Evolutionary conservation across 2,113 vertebrate species (phyloP), one percentile per base, ranked within the genome.

Genomic region (Microtus oregoni): DNA sequence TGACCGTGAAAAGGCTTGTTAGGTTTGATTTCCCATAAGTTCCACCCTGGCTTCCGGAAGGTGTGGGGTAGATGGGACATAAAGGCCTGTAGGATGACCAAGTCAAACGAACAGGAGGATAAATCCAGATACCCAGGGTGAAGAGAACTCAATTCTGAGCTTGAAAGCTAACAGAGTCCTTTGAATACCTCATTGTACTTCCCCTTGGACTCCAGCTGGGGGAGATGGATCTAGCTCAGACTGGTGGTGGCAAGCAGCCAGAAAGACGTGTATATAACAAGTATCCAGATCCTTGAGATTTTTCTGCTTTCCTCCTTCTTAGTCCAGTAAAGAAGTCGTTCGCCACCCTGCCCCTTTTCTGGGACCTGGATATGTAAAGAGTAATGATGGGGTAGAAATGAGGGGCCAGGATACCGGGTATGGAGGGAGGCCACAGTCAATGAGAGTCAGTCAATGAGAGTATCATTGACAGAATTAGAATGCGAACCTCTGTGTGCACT

Each of bases 141-240:
- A 91, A 92, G 6, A 76, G 86, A 96, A 82, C 85, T 76, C 92
- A 73, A 41, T 58, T 83, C 81, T 94, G 81, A 92, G 88, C 86
- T 96, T 92, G 52, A 86, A 92, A 96, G 92, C 89, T 67, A 92
- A 88, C 47, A 95, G 0, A 61, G 86, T 68, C 67, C 91, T 96
- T 97, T 91, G 58, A 97, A 97, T 97, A 98, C 97, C 97, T 98
- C 97, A 97, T 94, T 86, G 85, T 86, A 19, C 89, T 91, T 95
- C 91, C 92, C 96, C 12, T 0, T 41, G 88, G 41, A 92, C 96
- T 91, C 58, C 5, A 0, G 67, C 67, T 79, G 24, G 86, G 61
- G 89, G 82, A 67, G 77, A 61, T 7, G 50, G 76, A 35, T 58
- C 83, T 61, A 67, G 93, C 94, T 96, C 30, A 92, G 81, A 47